These are phyloP conservation scores for Neomorphus geoffroyi DNA, from an alignment of 2,797 vertebrate species.

Conservation along the genomic window DNA sequence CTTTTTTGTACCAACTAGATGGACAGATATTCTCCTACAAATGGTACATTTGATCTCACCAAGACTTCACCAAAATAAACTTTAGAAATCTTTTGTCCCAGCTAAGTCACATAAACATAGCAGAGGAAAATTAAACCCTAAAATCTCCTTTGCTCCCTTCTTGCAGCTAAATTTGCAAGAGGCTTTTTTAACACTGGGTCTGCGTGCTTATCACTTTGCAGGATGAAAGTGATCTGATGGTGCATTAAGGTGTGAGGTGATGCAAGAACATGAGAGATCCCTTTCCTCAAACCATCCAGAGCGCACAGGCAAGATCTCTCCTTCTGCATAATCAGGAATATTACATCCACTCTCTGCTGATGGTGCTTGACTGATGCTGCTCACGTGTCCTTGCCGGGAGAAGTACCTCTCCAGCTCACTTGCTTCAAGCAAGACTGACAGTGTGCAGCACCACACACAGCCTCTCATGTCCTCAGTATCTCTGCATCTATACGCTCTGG, in stretches of 20 bases:
- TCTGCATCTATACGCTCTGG: rapidly evolving
- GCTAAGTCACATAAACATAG: neutral
- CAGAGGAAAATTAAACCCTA: neutral
- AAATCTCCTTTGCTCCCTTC: neutral
- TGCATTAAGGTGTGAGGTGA: rapidly evolving
- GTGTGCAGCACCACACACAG: neutral
- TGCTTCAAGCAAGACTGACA: neutral
- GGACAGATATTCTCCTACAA: neutral
- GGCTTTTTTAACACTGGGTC: neutral
- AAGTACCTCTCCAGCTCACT: neutral
- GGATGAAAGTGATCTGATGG: neutral
- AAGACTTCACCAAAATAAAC: neutral
- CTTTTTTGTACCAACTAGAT: neutral
- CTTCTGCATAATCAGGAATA: neutral
- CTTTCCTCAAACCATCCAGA: neutral
- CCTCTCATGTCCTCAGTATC: rapidly evolving
- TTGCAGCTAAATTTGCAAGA: neutral
- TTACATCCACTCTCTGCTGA: neutral
- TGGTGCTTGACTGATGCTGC: rapidly evolving
- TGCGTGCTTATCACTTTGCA: rapidly evolving
- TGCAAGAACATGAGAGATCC: rapidly evolving
- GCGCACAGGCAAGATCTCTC: rapidly evolving
- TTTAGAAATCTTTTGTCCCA: neutral
- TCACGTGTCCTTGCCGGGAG: rapidly evolving
- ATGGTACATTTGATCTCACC: neutral